phyloP scores from a whole-genome alignment of 2,888 invertebrate species.

The Timema podura region DNA sequence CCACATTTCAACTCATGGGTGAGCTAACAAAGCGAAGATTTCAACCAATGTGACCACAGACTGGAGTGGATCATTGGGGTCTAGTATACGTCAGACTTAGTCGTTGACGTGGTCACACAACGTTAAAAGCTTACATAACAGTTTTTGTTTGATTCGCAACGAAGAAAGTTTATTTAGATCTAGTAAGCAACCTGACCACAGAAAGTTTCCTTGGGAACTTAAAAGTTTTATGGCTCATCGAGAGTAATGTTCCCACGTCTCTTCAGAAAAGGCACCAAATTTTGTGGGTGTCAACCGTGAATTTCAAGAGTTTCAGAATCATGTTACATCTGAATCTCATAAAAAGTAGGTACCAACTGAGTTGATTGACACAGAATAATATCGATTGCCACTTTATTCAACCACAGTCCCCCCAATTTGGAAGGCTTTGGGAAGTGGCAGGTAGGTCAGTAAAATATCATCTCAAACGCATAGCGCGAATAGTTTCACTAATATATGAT shows the following conservation, averaged over 20 bases:
- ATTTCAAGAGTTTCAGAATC: neutral
- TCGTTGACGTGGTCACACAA: conserved; percentile 27
- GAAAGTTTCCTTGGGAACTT: conserved; percentile 39
- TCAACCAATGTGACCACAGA: conserved; percentile 18
- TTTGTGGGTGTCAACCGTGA: conserved; percentile 37
- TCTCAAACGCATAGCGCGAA: conserved; percentile 30
- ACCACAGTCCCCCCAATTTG: conserved; percentile 39
- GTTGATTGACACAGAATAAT: conserved; percentile 18
- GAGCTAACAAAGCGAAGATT: conserved; percentile 28
- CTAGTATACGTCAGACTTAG: conserved; percentile 24
- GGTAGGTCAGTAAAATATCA: conserved; percentile 36
- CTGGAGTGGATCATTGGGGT: conserved; percentile 5
- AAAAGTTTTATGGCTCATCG: conserved; percentile 37
- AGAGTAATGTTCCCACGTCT: conserved; percentile 36
- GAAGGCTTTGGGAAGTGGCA: conserved; percentile 40
- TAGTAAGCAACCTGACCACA: conserved; percentile 36
- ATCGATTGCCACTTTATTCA: conserved; percentile 41
- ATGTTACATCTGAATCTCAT: no score
- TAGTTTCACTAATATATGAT: conserved; percentile 33
- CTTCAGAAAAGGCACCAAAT: conserved; percentile 40
- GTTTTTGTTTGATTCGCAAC: conserved; percentile 37
- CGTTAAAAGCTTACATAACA: conserved; percentile 36
- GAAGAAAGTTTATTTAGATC: conserved; percentile 39
- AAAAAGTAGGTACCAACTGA: no score
- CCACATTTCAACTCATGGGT: conserved; percentile 25